A percentile compares a stretch with the other conserved stretches of the same genome.
phyloP scores from a whole-genome alignment of 2,888 invertebrate species.

The Cryptus viduatorius region DNA sequence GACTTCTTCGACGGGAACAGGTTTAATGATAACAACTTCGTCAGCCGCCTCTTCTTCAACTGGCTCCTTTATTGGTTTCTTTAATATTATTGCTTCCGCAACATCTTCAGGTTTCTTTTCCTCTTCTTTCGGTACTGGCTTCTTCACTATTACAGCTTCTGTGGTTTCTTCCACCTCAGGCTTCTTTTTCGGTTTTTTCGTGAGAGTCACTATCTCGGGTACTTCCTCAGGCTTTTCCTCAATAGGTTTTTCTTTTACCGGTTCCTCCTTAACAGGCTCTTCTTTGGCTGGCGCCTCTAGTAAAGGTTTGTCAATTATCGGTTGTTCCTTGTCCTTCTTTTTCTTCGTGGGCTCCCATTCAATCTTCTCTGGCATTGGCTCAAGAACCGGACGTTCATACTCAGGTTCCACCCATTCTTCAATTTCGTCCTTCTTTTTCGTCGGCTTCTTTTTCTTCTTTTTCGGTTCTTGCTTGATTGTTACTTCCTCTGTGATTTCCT shows the following conservation, averaged over 20 bases:
- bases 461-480: slow-evolving; percentile 69
- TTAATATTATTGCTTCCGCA: slow-evolving; percentile 65
- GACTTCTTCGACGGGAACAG: slow-evolving; percentile 77
- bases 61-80: slow-evolving; percentile 67
- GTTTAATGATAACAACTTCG: slow-evolving; percentile 69
- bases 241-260: slow-evolving; percentile 74
- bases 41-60: slow-evolving; percentile 65
- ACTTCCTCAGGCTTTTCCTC: slow-evolving; percentile 72
- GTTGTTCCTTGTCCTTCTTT: slow-evolving; percentile 67
- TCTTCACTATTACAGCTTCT: slow-evolving; percentile 78
- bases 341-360: slow-evolving; percentile 70
- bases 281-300: slow-evolving; percentile 76
- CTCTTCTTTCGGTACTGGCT: slow-evolving; percentile 57
- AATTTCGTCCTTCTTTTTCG: slow-evolving; percentile 67
- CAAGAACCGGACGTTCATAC: slow-evolving; percentile 73
- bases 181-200: slow-evolving; percentile 75
- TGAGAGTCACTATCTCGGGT: slow-evolving; percentile 77
- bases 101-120: slow-evolving; percentile 78
- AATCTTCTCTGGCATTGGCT: slow-evolving; percentile 76
- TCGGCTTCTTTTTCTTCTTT: slow-evolving; percentile 70
- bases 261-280: slow-evolving; percentile 83
- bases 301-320: slow-evolving; percentile 71
- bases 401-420: slow-evolving; percentile 75
- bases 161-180: slow-evolving; percentile 72
- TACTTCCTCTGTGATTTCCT: slow-evolving; percentile 82